Conservation (phyloP, 2,797 vertebrate species). For the Selene dorsalis region DNA sequence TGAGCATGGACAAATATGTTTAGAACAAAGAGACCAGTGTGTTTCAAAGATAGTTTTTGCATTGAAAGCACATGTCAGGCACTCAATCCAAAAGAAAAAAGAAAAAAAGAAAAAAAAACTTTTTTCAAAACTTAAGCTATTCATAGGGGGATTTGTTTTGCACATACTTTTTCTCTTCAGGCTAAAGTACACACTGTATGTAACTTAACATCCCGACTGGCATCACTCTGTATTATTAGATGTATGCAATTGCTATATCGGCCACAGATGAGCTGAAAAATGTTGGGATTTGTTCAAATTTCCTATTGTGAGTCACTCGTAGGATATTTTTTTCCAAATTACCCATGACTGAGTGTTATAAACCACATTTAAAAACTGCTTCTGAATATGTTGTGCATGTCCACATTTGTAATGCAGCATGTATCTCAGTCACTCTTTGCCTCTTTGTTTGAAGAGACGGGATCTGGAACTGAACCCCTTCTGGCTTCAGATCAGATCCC, state of each 20-base stretch:
- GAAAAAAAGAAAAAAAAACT: neutral
- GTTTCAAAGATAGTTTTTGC: constrained; percentile 51
- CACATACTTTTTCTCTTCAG: constrained; percentile 4
- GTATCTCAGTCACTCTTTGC: neutral
- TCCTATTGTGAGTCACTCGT: constrained; percentile 37
- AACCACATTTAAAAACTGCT: constrained; percentile 24
- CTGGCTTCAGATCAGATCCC: constrained; percentile 30
- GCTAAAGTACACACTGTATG: constrained; percentile 22
- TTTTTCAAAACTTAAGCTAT: constrained; percentile 11
- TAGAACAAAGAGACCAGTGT: constrained; percentile 58
- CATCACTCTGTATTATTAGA: constrained; percentile 29
- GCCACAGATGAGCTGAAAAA: constrained; percentile 17
- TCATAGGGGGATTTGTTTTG: constrained; percentile 37
- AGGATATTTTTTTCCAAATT: constrained; percentile 2
- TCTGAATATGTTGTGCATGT: constrained; percentile 18
- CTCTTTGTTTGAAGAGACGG: constrained; percentile 21
- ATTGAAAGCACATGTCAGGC: constrained; percentile 68
- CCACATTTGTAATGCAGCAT: constrained; percentile 4
- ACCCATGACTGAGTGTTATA: constrained; percentile 24
- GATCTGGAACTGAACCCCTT: constrained; percentile 16
- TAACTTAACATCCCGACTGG: constrained; percentile 15
- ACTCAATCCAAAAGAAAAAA: constrained; percentile 22
- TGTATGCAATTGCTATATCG: constrained; percentile 16
- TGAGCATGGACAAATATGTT: constrained; percentile 12
- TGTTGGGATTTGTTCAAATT: constrained; percentile 29